These are phyloP conservation scores for Euzophera pinguis DNA, from an alignment of 2,888 invertebrate genomes.

Conservation along the genomic window DNA sequence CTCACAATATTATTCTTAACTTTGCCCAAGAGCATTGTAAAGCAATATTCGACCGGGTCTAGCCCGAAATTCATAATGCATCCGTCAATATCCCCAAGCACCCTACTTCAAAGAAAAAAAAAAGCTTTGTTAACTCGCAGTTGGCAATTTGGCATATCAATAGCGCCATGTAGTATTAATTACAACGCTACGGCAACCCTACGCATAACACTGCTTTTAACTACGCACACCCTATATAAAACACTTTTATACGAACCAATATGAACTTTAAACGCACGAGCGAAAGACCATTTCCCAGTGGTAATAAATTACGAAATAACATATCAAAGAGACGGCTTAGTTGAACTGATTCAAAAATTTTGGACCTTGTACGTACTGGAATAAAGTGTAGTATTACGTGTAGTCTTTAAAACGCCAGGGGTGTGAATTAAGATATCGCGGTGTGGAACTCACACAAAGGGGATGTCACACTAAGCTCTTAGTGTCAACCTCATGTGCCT, in stretches of 20 bases:
- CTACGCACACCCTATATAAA: constrained; percentile 58
- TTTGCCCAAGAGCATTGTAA: constrained; percentile 9
- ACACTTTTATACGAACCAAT: constrained; percentile 21
- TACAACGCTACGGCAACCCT: constrained; percentile 69
- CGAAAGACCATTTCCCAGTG: constrained; percentile 34
- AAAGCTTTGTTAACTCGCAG: constrained; percentile 46
- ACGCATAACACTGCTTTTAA: constrained; percentile 56
- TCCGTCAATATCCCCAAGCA: constrained; percentile 17
- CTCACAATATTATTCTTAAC: constrained; percentile 3
- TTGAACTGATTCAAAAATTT: constrained; percentile 20
- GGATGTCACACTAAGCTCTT: constrained; percentile 65
- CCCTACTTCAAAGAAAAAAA: constrained; percentile 21
- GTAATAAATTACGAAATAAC: constrained; percentile 43
- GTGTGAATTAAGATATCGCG: constrained; percentile 76
- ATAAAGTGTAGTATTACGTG: constrained; percentile 31
- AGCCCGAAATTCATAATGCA: constrained; percentile 6
- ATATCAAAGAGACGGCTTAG: constrained; percentile 45
- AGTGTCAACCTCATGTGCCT: constrained; percentile 71
- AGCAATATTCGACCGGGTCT: not conserved
- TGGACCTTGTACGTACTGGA: constrained; percentile 15
- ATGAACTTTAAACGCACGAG: constrained; percentile 21
- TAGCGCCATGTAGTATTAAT: constrained; percentile 70
- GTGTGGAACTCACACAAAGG: constrained; percentile 62
- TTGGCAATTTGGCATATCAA: constrained; percentile 70
- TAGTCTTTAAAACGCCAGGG: constrained; percentile 46